Evolutionary conservation across 2,888 invertebrate genomes (phyloP), one percentile per base, ranked within the genome.

Genomic region (Sinhomidia bicolor): DNA sequence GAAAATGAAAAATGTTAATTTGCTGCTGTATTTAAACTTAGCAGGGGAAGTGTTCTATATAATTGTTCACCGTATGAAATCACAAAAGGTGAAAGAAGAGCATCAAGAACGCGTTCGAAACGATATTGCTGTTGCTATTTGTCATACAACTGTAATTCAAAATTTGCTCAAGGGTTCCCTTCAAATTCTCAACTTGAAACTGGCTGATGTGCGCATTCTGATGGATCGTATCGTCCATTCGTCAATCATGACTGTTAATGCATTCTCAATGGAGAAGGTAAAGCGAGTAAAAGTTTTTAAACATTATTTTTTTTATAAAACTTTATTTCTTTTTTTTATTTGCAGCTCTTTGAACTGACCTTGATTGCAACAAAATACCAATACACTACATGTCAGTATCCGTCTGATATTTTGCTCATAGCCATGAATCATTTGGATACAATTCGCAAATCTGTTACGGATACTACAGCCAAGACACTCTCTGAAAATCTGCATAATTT

Each of bases 321-420:
- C n/a, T 7, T 3, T 0, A 47, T 47, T 47, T 47, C 3, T 5
- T 80, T 78, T 79, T 20, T 17, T 36, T 68, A 85, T 78, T 81
- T 90, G 10, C 36, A 94, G 94, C 93, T 95, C 51, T 95, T 94
- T 93, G 95, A 95, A 92, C 93, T 95, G 93, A 95, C 95, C 94
- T 94, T 94, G 62, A 95, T 95, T 95, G 94, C 94, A 1, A 94
- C 95, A 92, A 95, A 95, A 93, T 95, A 94, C 92, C 95, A 95
- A 92, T 92, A 89, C 87, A 90, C 90, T 7, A 87, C 91, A 3
- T 91, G 91, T 62, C 90, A 90, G 36, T 86, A 89, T 84, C 91
- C 92, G 5, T 93, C 93, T 79, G 94, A 95, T 91, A 93, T 95
- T 26, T 93, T 95, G 17, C 93, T 94, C n/a, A 93, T 95, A 29